Evolutionary conservation across 64 coral and sea anemone species (phyloP).

Genomic region (Montipora efflorescens): DNA sequence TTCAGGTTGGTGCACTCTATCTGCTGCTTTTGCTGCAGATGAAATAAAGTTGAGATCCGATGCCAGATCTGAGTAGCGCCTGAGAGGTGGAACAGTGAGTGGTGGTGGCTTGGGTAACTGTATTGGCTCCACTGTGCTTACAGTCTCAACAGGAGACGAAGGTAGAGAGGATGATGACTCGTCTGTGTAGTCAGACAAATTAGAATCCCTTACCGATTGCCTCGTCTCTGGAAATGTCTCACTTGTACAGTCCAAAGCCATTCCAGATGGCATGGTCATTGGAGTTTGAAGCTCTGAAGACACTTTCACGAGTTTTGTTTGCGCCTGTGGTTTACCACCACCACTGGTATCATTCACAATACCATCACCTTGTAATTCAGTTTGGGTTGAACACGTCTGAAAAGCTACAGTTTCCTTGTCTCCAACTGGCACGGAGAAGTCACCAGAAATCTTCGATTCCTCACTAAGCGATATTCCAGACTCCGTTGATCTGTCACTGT

Average conservation of each 20-base stretch:
- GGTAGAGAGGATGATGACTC: not conserved
- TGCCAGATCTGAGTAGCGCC: constrained; percentile 74
- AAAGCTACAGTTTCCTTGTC: not conserved
- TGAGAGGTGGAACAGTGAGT: constrained; percentile 72
- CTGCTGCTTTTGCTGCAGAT: constrained; percentile 11
- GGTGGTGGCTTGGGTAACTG: constrained; percentile 76
- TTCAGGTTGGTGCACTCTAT: not conserved
- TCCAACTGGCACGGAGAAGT: not conserved
- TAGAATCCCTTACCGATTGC: not conserved
- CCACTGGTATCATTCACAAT: not conserved
- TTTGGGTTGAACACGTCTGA: not conserved
- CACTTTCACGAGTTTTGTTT: not conserved
- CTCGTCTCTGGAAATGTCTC: not conserved
- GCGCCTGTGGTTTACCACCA: not conserved
- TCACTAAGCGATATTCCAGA: constrained; percentile 26
- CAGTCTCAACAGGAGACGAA: constrained; percentile 22
- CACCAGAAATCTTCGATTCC: not conserved
- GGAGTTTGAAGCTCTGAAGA: constrained; percentile 9
- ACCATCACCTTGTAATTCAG: not conserved
- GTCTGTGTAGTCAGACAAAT: constrained; percentile 9
- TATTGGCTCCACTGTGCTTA: not conserved
- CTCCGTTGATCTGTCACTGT: constrained; percentile 37
- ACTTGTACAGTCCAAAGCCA: not conserved
- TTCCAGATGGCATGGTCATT: not conserved
- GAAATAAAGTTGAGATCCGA: constrained; percentile 57